A percentile compares a stretch with the other conserved stretches of the same genome.
Evolutionary conservation across 1,140 invertebrate genomes (phyloP).

Genomic region (Neotoxoptera formosana): DNA sequence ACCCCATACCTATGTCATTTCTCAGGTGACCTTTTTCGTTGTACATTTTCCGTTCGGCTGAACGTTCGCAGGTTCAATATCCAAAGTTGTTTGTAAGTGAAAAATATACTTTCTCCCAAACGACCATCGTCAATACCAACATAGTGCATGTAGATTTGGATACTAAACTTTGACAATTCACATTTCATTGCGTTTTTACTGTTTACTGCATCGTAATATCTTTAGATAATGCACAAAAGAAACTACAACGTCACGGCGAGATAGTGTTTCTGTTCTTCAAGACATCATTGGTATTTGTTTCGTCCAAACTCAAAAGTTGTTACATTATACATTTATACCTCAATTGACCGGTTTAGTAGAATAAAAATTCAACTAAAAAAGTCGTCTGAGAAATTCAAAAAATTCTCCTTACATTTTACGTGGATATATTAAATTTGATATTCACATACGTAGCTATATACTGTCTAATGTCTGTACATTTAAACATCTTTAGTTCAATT

Average conservation of each 20-base stretch:
- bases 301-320: not conserved
- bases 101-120: not conserved
- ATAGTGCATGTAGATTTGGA: not conserved
- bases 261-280: not conserved
- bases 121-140: not conserved
- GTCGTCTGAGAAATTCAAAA: not conserved
- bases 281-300: not conserved
- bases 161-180: not conserved
- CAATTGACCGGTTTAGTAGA: not conserved
- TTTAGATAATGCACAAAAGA: not conserved
- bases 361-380: not conserved
- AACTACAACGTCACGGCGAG: no score
- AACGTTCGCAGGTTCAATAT: not conserved
- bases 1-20: not conserved
- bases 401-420: not conserved
- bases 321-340: not conserved
- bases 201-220: not conserved
- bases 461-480: not conserved
- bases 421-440: not conserved
- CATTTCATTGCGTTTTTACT: not conserved
- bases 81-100: conserved; percentile 15
- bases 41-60: not conserved
- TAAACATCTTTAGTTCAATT: not conserved
- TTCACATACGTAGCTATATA: not conserved
- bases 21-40: not conserved